These are phyloP conservation scores for Sparus aurata DNA, from an alignment of 2,797 vertebrate genomes.

Conservation along the genomic window DNA sequence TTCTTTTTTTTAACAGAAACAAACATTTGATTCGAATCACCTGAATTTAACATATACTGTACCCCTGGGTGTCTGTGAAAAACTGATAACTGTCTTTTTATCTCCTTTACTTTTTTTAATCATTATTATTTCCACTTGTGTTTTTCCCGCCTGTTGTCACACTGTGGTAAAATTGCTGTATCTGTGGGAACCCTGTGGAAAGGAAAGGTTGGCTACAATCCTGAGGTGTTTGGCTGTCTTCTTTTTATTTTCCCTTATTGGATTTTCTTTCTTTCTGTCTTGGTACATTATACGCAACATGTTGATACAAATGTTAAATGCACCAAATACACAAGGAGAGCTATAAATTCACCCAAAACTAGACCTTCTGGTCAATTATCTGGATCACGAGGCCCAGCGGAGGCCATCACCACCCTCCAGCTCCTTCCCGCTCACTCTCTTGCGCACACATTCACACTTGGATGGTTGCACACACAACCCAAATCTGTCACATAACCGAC, in stretches of 20 bases:
- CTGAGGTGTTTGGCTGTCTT: too few species aligned
- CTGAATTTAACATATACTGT: not conserved
- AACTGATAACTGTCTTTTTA: not conserved
- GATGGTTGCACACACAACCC: constrained; percentile 4
- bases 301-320: not conserved
- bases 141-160: too few species aligned
- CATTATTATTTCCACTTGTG: not conserved
- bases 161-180: too few species aligned
- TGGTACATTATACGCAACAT: not conserved
- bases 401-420: constrained; percentile 27
- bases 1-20: not conserved
- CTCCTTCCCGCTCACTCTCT: constrained; percentile 13
- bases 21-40: not conserved
- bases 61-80: not conserved
- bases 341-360: constrained; percentile 10
- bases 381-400: constrained; percentile 58
- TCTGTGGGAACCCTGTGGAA: too few species aligned
- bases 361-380: constrained; percentile 62
- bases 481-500: constrained; percentile 7
- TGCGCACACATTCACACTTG: constrained; percentile 13
- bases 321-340: not conserved
- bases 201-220: too few species aligned
- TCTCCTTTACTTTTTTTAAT: not conserved
- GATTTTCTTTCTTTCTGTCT: not conserved
- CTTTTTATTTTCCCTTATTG: too few species aligned